Evolutionary conservation across 2,113 vertebrate species (phyloP).

Genomic region (Leptobrachium ailaonicum): DNA sequence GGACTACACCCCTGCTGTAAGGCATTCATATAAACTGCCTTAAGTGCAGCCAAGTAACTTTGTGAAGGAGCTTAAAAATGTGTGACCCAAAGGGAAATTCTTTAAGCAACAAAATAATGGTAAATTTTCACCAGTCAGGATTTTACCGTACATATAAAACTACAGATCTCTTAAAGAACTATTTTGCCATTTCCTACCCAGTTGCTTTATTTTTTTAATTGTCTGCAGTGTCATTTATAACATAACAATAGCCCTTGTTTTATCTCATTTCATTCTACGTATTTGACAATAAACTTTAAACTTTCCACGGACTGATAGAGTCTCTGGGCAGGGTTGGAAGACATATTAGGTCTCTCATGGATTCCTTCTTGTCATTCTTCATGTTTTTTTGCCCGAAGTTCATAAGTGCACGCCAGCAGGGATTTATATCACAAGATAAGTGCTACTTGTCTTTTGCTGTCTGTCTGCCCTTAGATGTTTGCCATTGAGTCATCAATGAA

Average conservation of each 20-base stretch:
- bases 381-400: constrained; percentile 40
- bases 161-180: too few species aligned
- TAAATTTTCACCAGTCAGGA: too few species aligned
- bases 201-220: too few species aligned
- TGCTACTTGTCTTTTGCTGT: constrained; percentile 34
- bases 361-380: constrained; percentile 36
- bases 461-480: constrained; percentile 33
- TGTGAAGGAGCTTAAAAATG: too few species aligned
- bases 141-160: too few species aligned
- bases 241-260: background rate
- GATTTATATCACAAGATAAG: constrained; percentile 41
- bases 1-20: too few species aligned
- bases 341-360: constrained; percentile 22
- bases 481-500: constrained; percentile 37
- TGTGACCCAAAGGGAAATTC: too few species aligned
- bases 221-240: too few species aligned
- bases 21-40: too few species aligned
- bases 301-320: constrained; percentile 27
- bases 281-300: constrained; percentile 43
- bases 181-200: too few species aligned
- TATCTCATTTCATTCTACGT: constrained; percentile 7
- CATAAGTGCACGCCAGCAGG: constrained; percentile 21
- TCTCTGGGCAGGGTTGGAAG: constrained; percentile 32
- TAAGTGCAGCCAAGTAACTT: too few species aligned
- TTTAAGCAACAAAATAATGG: too few species aligned